Percentiles rank a stretch among this genome's conserved stretches.
phyloP scores from a whole-genome alignment of 2,888 invertebrate genomes.

The Spodoptera picta region DNA sequence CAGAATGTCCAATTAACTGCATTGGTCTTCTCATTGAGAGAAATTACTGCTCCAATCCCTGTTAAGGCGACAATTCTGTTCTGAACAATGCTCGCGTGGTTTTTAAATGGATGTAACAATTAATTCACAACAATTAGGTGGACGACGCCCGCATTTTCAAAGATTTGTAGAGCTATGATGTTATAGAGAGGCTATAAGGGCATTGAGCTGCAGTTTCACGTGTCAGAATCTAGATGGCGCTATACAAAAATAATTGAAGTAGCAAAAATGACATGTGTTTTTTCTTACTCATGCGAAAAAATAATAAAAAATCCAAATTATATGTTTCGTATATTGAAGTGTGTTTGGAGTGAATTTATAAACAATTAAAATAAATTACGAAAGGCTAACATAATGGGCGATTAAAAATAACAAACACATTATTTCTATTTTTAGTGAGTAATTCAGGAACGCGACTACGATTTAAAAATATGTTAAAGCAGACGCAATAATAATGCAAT shows the following conservation, averaged over 20 bases:
- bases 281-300: too few relatives aligned
- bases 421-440: slow-evolving; percentile 13
- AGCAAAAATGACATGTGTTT: too few relatives aligned
- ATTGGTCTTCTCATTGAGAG: slow-evolving; percentile 75
- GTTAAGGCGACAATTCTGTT: slow-evolving; percentile 80
- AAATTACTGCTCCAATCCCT: slow-evolving; percentile 81
- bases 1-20: slow-evolving; percentile 75
- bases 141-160: slow-evolving; percentile 86
- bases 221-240: neutral
- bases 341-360: too few relatives aligned
- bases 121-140: slow-evolving; percentile 87
- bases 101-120: slow-evolving; percentile 89
- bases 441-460: slow-evolving; percentile 43
- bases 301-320: too few relatives aligned
- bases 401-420: too few relatives aligned
- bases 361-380: too few relatives aligned
- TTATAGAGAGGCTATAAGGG: slow-evolving; percentile 57
- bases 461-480: slow-evolving; percentile 38
- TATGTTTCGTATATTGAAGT: too few relatives aligned
- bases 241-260: too few relatives aligned
- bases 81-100: slow-evolving; percentile 83
- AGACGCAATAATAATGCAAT: slow-evolving; percentile 36
- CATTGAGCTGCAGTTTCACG: neutral
- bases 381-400: too few relatives aligned
- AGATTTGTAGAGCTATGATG: slow-evolving; percentile 62